Evolutionary conservation across 37 sponge, comb jelly and placozoan genomes (phyloP), one percentile per base, ranked within the genome.

Genomic region (Haliclona indistincta): DNA sequence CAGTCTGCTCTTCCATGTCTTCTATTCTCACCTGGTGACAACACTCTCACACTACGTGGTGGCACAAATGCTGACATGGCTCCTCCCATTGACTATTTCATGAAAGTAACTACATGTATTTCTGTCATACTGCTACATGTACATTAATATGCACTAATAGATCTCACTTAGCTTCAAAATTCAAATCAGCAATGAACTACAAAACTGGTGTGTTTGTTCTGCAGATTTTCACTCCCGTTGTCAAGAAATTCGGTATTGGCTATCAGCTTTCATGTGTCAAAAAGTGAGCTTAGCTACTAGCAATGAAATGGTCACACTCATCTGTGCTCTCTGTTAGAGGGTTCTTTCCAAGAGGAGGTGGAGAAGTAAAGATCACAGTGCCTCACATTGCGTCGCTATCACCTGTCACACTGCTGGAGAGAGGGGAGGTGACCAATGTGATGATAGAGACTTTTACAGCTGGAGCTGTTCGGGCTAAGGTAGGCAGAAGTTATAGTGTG

Each of bases 51-150:
- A 22, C 81, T 97, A 32, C 83, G 47, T 34, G 97, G 97, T 0
- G 97, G 97, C 7, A 97, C 97, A 15, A 73, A 97, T 75, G 97
- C 94, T 26, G 92, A 89, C 67, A 85, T 94, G 81, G 97, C 97
- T 28, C 97, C 97, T 23, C 97, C 89, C 43, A 86, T 97, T 38
- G 92, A 94, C 62, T 94, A 94, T 65, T 69, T 74, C 3, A 43
- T 49, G 23, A 73, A 76, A 77, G 93, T 84, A 42, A 1, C 56
- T 38, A 29, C 67, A 29, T 38, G 7, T 29, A 10, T 26, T 60
- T 23, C 62, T 60, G 17, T 19, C 52, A 49, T 29, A 60, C 8
- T 26, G 30, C 30, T 60, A 22, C 7, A 60, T 28, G 35, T 32
- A 25, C 15, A 7, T 68, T 68, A n/a, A 37, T 13, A 39, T 22